Percentiles rank a stretch among this genome's conserved stretches.
phyloP scores from a whole-genome alignment of 53 echinoderm and acorn worm genomes.

The Paracentrotus lividus region DNA sequence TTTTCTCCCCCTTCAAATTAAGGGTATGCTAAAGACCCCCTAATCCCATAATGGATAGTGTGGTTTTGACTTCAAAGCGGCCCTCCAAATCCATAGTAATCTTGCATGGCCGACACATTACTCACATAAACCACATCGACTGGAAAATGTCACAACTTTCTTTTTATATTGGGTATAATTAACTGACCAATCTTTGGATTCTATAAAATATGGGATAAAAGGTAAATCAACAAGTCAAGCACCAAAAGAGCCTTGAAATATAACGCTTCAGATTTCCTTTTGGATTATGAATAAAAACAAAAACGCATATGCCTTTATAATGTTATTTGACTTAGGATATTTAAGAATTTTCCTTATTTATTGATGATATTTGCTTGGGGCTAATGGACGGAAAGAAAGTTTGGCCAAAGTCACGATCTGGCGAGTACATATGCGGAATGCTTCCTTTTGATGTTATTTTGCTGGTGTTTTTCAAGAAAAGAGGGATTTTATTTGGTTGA shows the following conservation, averaged over 20 bases:
- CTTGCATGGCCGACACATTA: conserved; percentile 14
- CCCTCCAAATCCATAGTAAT: neutral
- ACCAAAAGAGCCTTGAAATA: neutral
- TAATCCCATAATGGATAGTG: conserved; percentile 46
- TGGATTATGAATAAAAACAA: neutral
- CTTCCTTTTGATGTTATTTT: neutral
- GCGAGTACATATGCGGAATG: neutral
- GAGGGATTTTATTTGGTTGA: conserved; percentile 36
- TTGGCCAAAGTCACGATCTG: conserved; percentile 47
- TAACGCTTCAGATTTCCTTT: neutral
- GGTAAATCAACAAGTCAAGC: neutral
- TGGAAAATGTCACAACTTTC: conserved; percentile 26
- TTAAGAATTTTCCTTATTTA: neutral
- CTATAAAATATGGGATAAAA: neutral
- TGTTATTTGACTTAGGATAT: neutral
- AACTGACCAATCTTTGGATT: neutral
- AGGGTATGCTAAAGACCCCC: neutral
- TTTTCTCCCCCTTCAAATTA: neutral
- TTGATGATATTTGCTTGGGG: conserved; percentile 16
- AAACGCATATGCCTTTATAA: neutral
- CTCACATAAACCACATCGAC: conserved; percentile 2
- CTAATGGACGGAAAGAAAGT: conserved; percentile 5
- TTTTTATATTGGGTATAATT: neutral
- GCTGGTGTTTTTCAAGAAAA: neutral
- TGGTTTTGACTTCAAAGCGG: conserved; percentile 41